Base-by-base conservation (phyloP, 2,113 vertebrate species). In the Chroicocephalus ridibundus region DNA sequence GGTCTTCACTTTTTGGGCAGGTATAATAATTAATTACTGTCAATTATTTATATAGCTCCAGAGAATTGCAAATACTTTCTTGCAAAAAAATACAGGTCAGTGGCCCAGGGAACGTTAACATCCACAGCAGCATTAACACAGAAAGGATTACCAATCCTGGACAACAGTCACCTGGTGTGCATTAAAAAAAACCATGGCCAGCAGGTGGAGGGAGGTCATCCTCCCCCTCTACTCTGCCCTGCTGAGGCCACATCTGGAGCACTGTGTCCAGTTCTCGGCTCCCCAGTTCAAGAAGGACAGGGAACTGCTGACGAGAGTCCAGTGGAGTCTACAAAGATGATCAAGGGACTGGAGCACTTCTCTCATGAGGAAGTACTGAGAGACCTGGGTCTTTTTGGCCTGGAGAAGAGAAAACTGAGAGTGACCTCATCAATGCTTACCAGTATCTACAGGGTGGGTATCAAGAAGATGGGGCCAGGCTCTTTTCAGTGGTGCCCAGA, bases 21-120 rank as follows among this genome's bases (percentile, higher is more conserved):
- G 44, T 92, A 27, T 89, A 95, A 83, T 94, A 91, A 78, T 94
- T 94, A 96, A 82, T 94, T 96, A 31, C 52, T 81, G 66, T 81
- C 70, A 95, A 81, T 94, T 96, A 86, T 90, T 94, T 92, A 75
- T 92, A 54, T 8, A 82, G 5, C 47, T 90, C 54, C 51, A 87
- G 62, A 94, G 40, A 95, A 90, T 40, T 52, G 20, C 36, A 82
- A 94, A 80, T 34, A 36, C 32, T 86, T 92, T 87, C 62, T 70
- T 76, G 32, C 27, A 94, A 68, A 84, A 84, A 90, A 86, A 82
- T 91, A 57, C 11, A 71, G 46, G 68, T 60, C 61, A 71, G 4
- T 46, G 24, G 44, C 85, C 51, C 27, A 77, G 88, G 22, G 55
- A 74, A 17, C 55, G 24, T 40, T 93, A 60, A 91, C 44, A 85